Percentiles rank a stretch among this genome's conserved stretches.
These are phyloP conservation scores for Acridotheres tristis DNA, from an alignment of 2,797 vertebrate genomes.

Conservation along the genomic window DNA sequence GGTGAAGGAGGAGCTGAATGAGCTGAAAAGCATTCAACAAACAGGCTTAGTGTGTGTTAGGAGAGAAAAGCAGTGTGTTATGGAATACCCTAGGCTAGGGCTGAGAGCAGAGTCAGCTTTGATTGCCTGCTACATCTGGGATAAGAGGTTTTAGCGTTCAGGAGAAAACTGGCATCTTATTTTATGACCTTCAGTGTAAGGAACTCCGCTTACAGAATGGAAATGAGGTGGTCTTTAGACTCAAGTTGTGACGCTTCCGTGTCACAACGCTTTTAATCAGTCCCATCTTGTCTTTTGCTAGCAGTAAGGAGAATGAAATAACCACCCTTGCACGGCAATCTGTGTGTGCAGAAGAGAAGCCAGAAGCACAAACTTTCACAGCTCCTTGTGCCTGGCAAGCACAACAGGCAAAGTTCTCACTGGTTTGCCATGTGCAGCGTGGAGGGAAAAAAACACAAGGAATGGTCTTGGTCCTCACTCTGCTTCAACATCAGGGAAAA, in stretches of 20 bases:
- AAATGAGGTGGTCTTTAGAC: neutral
- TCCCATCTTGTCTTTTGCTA: neutral
- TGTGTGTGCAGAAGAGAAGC: neutral
- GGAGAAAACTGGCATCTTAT: neutral
- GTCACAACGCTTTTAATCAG: accelerated
- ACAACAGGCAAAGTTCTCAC: neutral
- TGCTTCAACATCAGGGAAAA: neutral
- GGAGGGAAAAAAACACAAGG: neutral
- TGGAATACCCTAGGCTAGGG: neutral
- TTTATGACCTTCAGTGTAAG: neutral
- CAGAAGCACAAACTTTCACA: neutral
- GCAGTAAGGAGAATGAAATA: neutral
- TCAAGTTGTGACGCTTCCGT: accelerated
- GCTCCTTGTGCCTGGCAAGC: neutral
- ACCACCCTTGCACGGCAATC: neutral
- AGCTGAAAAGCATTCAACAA: neutral
- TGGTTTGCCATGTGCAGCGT: accelerated
- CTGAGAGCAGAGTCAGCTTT: neutral
- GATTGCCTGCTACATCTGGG: neutral
- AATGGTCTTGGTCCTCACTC: neutral
- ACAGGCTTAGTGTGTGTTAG: neutral
- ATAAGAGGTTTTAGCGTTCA: neutral
- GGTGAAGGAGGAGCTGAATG: neutral
- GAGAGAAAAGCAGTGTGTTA: neutral
- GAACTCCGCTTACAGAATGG: neutral